Base-by-base conservation (phyloP, 2,797 vertebrate species). In the Morus bassanus region DNA sequence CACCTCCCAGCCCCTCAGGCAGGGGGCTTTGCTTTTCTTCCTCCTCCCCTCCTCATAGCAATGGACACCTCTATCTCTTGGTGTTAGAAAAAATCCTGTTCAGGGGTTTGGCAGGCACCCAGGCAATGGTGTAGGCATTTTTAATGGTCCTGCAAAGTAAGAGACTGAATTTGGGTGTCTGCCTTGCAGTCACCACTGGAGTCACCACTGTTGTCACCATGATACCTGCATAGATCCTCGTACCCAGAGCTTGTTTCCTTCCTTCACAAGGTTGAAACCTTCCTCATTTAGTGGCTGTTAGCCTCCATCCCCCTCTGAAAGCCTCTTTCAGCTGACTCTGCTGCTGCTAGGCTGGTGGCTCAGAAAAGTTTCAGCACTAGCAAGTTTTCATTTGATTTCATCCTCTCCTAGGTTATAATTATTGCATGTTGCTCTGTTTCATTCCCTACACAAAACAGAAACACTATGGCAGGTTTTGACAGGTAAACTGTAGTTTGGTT, bases 401-500 rank as follows among this genome's bases (percentile, higher is more conserved):
- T 56, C 59, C 31, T 77, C 30, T 56, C n/a, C 23, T 41, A 33
- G 23, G 19, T 79, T 50, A 4, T 85, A 39, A 13, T 65, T 45
- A 3, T 11, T 65, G 12, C 11, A 30, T 5, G 0, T 61, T 39
- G 7, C 9, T 82, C n/a, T 4, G 0, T 35, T 59, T 76, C 12
- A 11, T 74, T 50, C 54, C 22, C 45, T 75, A 19, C 22, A 73
- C 22, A 25, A 85, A 92, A 5, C 67, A 91, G 53, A 53, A 88
- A 21, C 27, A 4, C 33, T 9, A 1, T 11, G 37, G 19, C 25
- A 78, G 65, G 41, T 51, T 89, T 70, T 45, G 24, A 70, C 16
- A 46, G 43, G 30, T 35, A 46, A 80, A 76, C 5, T 63, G 63
- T 30, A 65, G 54, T 21, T 37, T 37, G 41, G 4, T 15, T 43